Conservation (phyloP, 2,797 vertebrate species). For the Mallotus villosus region DNA sequence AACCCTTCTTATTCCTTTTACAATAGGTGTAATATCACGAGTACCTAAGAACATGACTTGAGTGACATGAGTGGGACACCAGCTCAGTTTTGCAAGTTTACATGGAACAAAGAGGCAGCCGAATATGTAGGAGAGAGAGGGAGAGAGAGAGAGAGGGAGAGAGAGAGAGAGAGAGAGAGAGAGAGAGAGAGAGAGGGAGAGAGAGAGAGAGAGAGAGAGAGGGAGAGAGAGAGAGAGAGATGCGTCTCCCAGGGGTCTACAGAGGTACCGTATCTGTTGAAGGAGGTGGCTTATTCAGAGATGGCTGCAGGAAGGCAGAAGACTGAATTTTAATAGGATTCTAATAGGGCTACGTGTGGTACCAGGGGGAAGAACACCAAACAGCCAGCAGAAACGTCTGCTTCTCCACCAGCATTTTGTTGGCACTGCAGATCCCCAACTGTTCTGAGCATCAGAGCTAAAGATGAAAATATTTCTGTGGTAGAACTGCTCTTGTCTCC, state of each 20-base stretch:
- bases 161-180: no score
- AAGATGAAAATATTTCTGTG: conserved; percentile 25
- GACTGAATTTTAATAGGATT: conserved; percentile 62
- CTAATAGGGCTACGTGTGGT: conserved; percentile 61
- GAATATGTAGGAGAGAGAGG: no score
- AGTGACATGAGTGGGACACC: not conserved
- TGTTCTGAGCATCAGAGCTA: conserved; percentile 28
- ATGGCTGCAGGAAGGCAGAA: conserved; percentile 55
- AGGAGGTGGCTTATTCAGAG: conserved; percentile 57
- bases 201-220: not conserved
- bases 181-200: conserved; percentile 1
- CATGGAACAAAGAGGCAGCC: not conserved
- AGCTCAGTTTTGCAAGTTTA: not conserved
- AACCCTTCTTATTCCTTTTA: not conserved
- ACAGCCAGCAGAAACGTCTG: conserved; percentile 35
- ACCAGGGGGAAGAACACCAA: conserved; percentile 52
- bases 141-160: no score
- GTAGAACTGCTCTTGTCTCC: conserved; percentile 34
- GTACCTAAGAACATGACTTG: not conserved
- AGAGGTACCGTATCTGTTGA: conserved; percentile 21
- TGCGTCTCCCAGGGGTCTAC: conserved; percentile 3
- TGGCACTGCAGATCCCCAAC: conserved; percentile 37
- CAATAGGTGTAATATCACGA: not conserved
- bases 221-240: not conserved
- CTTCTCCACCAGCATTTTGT: conserved; percentile 36